Conservation (phyloP, 2,888 invertebrate genomes). For the Xestia rhomboidea region DNA sequence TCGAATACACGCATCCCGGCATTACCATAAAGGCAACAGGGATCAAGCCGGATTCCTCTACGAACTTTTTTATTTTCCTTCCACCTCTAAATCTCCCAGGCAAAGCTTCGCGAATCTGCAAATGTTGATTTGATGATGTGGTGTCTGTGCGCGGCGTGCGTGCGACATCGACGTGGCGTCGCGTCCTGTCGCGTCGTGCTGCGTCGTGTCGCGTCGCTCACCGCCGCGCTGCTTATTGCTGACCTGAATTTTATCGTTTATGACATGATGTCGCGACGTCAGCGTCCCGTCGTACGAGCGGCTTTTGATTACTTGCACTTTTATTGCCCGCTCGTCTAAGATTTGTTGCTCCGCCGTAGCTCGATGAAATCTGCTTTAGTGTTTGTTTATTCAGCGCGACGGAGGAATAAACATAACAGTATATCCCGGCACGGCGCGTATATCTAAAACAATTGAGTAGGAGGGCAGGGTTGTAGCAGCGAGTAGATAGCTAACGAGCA, state of each 20-base stretch:
- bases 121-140: constrained; percentile 91
- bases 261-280: constrained; percentile 65
- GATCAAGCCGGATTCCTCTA: constrained; percentile 90
- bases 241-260: constrained; percentile 71
- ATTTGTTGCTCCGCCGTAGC: constrained; percentile 60
- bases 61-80: constrained; percentile 91
- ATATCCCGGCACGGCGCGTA: constrained; percentile 52
- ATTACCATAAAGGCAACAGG: constrained; percentile 91
- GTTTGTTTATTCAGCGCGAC: constrained; percentile 66
- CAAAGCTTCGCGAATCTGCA: constrained; percentile 91
- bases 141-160: constrained; percentile 70
- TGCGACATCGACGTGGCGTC: constrained; percentile 61
- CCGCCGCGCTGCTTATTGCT: constrained; percentile 68
- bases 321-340: constrained; percentile 65
- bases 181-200: constrained; percentile 47
- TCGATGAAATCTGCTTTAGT: constrained; percentile 68
- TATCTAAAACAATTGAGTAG: constrained; percentile 71
- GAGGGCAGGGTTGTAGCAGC: constrained; percentile 64
- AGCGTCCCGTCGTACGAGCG: constrained; percentile 54
- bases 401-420: constrained; percentile 50
- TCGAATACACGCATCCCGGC: constrained; percentile 90
- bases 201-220: constrained; percentile 65
- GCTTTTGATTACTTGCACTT: constrained; percentile 72
- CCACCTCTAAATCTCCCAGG: constrained; percentile 90
- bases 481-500: constrained; percentile 77